Base-by-base conservation (phyloP, 2,797 vertebrate species). In the Lutjanus campechanus region DNA sequence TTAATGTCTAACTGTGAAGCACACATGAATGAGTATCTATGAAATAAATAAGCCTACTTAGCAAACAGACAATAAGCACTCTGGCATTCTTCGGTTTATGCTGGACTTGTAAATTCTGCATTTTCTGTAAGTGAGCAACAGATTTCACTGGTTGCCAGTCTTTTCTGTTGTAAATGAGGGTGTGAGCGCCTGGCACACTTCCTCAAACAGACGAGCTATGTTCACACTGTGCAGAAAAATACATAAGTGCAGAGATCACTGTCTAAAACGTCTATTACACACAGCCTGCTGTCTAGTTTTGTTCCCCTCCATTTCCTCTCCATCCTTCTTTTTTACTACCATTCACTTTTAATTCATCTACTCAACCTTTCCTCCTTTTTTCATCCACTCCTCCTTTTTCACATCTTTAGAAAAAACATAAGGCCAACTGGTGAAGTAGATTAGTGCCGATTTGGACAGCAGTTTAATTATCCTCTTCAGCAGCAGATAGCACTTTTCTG, bases 381-480 rank as follows among this genome's bases (percentile, higher is more conserved):
- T 49, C 50, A 70, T 11, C 22, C 40, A 58, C 40, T 72, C 22
- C 13, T 62, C 17, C 11, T 9, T 75, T 67, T 65, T 20, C 25
- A 47, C 56, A 46, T 63, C 46, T 79, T 43, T 36, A 69, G 54
- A 64, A 73, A 46, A 22, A 55, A 59, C 41, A 43, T 3, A 12
- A 60, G 71, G 66, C 80, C 22, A 77, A 73, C 83, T 87, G 71
- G 67, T 77, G 83, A 88, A 85, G 79, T 77, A 93, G 92, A 94
- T 95, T 91, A 92, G 80, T 84, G 77, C 72, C 16, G 46, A 86
- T 91, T 95, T 94, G 89, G 85, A 90, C 81, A 88, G 89, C 76
- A 86, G 89, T 90, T 92, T 93, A 93, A 93, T 94, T 93, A 94
- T 92, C 91, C 89, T 93, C 90, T 91, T 92, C 77, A 89, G 79